A percentile compares a stretch with the other conserved stretches of the same genome.
These are phyloP conservation scores for Dendrolimus punctatus DNA, from an alignment of 1,140 invertebrate genomes.

Conservation along the genomic window DNA sequence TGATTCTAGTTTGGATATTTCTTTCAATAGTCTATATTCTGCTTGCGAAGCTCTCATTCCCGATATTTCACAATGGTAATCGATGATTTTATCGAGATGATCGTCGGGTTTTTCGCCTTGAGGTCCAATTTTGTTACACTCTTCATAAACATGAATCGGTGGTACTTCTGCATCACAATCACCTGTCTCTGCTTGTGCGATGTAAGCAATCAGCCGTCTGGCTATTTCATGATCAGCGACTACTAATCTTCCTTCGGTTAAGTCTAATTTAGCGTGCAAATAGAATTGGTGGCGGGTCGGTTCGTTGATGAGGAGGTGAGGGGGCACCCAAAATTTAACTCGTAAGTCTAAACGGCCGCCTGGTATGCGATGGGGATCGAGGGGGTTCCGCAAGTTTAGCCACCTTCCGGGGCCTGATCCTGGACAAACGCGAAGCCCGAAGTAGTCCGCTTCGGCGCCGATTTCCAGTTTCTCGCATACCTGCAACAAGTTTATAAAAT, in stretches of 20 bases:
- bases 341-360: constrained; percentile 74
- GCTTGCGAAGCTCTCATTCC: constrained; percentile 72
- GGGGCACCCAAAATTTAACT: constrained; percentile 93
- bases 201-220: constrained; percentile 81
- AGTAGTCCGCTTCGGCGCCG: constrained; percentile 89
- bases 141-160: constrained; percentile 74
- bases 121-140: constrained; percentile 75
- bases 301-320: constrained; percentile 88
- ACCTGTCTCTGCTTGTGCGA: constrained; percentile 82
- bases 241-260: constrained; percentile 80
- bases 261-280: constrained; percentile 82
- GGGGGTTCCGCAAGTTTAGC: constrained; percentile 88
- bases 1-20: constrained; percentile 82
- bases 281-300: constrained; percentile 89
- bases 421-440: constrained; percentile 81
- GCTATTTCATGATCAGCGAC: constrained; percentile 79
- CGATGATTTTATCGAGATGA: constrained; percentile 75
- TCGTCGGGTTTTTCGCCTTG: constrained; percentile 76
- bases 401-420: constrained; percentile 83
- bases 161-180: constrained; percentile 77
- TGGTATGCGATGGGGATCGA: constrained; percentile 79
- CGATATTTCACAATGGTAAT: constrained; percentile 73
- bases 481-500: constrained; percentile 70
- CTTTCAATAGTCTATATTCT: constrained; percentile 86
- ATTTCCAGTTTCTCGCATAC: constrained; percentile 87